Evolutionary conservation across 1,140 invertebrate genomes (phyloP).

Genomic region (Oncopodura yosiiana): DNA sequence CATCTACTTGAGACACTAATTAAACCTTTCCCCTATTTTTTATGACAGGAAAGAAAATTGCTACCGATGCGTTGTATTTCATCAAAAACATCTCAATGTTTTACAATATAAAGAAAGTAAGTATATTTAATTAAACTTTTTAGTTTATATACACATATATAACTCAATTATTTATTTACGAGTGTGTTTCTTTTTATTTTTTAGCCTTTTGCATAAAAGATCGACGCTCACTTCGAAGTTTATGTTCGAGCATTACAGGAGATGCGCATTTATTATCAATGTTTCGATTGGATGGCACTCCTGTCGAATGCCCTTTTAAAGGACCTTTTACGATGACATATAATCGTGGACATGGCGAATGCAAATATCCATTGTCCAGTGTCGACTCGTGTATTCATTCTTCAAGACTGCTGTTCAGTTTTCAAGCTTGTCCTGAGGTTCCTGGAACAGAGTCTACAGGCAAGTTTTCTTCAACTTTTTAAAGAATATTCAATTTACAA

Average conservation of each 20-base stretch:
- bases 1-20: too few species aligned
- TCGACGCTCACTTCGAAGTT: constrained; percentile 58
- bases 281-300: constrained; percentile 68
- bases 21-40: too few species aligned
- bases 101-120: constrained; percentile 60
- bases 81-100: constrained; percentile 52
- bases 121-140: constrained; percentile 39
- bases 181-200: constrained; percentile 38
- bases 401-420: constrained; percentile 66
- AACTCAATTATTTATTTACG: neutral
- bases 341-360: constrained; percentile 65
- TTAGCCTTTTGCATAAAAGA: constrained; percentile 64
- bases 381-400: constrained; percentile 75
- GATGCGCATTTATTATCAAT: constrained; percentile 78
- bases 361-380: constrained; percentile 59
- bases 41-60: constrained; percentile 46
- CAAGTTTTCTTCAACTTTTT: constrained; percentile 36
- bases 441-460: constrained; percentile 54
- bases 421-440: constrained; percentile 85
- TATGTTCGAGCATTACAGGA: constrained; percentile 75
- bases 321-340: constrained; percentile 75
- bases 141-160: neutral
- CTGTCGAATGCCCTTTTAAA: constrained; percentile 71
- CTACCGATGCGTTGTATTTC: constrained; percentile 53
- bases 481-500: neutral